These are phyloP conservation scores for Lysandra bellargus DNA, from an alignment of 2,888 invertebrate species.

Conservation along the genomic window DNA sequence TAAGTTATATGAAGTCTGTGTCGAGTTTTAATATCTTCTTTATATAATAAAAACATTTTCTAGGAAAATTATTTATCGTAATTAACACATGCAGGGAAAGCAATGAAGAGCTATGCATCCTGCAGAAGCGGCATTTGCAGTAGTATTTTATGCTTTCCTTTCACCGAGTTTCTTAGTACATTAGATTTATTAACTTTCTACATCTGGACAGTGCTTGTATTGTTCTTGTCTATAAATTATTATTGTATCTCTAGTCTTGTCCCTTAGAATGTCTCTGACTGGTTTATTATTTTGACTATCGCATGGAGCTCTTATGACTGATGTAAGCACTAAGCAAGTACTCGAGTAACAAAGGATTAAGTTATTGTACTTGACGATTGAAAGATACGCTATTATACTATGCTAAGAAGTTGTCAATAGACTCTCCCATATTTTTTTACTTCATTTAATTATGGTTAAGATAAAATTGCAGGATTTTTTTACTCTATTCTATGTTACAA, in stretches of 20 bases:
- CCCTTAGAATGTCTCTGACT: conserved; percentile 14
- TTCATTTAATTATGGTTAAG: no score
- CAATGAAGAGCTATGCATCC: conserved; percentile 32
- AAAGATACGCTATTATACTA: background rate
- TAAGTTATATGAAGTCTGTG: background rate
- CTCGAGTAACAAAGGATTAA: background rate
- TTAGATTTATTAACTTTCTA: conserved; percentile 29
- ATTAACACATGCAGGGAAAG: conserved; percentile 32
- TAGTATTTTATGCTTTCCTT: conserved; percentile 37
- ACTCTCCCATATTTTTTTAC: no score
- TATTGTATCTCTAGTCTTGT: conserved; percentile 25
- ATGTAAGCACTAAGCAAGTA: background rate
- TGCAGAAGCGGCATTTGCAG: conserved; percentile 34
- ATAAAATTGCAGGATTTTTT: background rate
- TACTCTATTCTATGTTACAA: background rate
- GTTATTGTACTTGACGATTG: background rate
- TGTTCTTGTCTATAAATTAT: conserved; percentile 31
- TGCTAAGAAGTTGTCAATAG: no score
- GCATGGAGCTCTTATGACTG: background rate
- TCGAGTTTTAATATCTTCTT: background rate
- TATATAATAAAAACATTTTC: conserved; percentile 17
- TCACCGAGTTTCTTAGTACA: conserved; percentile 22
- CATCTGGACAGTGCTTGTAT: conserved; percentile 18
- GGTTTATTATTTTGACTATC: conserved; percentile 20
- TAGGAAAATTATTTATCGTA: conserved; percentile 30